These are phyloP conservation scores for Heteromurus nitidus DNA, from an alignment of 2,888 invertebrate genomes.

Conservation along the genomic window DNA sequence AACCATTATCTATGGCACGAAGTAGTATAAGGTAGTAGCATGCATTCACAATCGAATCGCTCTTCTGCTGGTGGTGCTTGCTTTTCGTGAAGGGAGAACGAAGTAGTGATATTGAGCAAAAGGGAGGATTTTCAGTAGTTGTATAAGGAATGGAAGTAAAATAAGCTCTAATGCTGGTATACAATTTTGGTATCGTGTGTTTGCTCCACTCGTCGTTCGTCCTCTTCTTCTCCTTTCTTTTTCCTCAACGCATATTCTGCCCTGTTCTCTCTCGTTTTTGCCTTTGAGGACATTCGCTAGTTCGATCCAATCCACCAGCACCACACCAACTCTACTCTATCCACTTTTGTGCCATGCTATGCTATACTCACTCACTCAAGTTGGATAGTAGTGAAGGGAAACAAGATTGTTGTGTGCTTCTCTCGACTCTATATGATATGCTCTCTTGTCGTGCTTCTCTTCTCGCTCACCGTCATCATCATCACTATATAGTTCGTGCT, in stretches of 20 bases:
- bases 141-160: constrained; percentile 1
- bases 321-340: constrained; percentile 18
- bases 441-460: no score
- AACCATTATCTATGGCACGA: no score
- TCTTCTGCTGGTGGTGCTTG: no score
- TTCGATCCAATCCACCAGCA: constrained; percentile 62
- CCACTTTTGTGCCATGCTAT: constrained; percentile 16
- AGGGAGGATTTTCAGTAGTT: constrained; percentile 63
- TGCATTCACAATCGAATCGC: constrained; percentile 19
- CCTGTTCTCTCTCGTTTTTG: constrained; percentile 18
- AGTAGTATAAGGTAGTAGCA: no score
- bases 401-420: constrained; percentile 26
- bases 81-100: no score
- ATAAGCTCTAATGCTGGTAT: constrained; percentile 47
- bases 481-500: background rate
- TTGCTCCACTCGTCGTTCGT: constrained; percentile 17
- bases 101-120: no score
- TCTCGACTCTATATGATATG: no score
- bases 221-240: constrained; percentile 22
- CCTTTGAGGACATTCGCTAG: constrained; percentile 64
- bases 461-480: background rate
- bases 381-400: constrained; percentile 27
- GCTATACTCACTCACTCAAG: no score
- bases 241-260: constrained; percentile 17
- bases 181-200: background rate